Conservation (phyloP, 2,113 vertebrate genomes). For the Pipra filicauda region DNA sequence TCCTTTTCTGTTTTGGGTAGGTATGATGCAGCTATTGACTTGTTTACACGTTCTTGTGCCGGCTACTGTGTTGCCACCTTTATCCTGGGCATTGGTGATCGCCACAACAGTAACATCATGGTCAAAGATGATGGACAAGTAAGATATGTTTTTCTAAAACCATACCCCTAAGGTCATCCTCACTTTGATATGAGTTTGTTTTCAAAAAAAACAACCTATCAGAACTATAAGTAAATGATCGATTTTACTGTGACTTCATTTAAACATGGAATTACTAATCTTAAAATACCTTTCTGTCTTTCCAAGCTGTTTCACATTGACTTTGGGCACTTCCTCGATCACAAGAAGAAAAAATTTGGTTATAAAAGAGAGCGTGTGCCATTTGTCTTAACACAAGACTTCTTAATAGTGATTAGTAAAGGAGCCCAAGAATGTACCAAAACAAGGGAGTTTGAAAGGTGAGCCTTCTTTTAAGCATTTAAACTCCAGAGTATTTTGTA, state of each 20-base stretch:
- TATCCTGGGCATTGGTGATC: slow-evolving; percentile 95
- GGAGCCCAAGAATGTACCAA: slow-evolving; percentile 97
- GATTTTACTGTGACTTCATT: neutral
- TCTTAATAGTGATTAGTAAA: slow-evolving; percentile 98
- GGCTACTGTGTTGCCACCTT: slow-evolving; percentile 98
- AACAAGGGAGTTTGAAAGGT: slow-evolving; percentile 98
- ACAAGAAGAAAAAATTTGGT: slow-evolving; percentile 99
- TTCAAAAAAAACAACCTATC: neutral
- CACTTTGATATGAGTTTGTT: neutral
- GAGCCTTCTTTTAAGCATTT: neutral
- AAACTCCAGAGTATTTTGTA: neutral
- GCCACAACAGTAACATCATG: slow-evolving; percentile 99
- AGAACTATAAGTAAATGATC: neutral
- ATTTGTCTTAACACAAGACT: slow-evolving; percentile 97
- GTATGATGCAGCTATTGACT: slow-evolving; percentile 95
- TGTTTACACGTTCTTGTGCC: slow-evolving; percentile 96
- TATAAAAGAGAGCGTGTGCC: slow-evolving; percentile 98
- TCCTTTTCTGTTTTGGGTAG: slow-evolving; percentile 62
- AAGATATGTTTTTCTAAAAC: slow-evolving; percentile 13
- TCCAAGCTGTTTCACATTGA: slow-evolving; percentile 96
- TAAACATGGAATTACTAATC: neutral
- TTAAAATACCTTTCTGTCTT: slow-evolving; percentile 29
- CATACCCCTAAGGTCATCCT: neutral
- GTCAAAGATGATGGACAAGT: slow-evolving; percentile 98
- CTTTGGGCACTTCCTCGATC: slow-evolving; percentile 97